phyloP scores from a whole-genome alignment of 2,888 invertebrate genomes.

The Gymnosoma rotundatum region DNA sequence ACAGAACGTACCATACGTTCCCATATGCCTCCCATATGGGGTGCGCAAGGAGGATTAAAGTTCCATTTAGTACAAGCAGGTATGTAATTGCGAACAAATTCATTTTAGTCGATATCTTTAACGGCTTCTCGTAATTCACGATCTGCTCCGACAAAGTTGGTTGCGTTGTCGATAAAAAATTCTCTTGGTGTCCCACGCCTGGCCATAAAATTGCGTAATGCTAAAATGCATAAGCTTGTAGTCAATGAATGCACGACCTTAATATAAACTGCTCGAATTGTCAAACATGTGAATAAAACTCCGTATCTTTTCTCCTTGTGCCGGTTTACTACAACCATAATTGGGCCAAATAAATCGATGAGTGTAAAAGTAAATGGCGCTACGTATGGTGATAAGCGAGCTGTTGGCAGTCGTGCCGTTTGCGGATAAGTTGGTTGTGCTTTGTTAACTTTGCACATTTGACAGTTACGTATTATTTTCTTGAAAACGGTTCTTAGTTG shows the following conservation, averaged over 20 bases:
- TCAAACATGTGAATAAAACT: conserved; percentile 24
- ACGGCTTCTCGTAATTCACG: not conserved
- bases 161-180: conserved; percentile 25
- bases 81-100: not conserved
- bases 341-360: conserved; percentile 26
- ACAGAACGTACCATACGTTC: no score
- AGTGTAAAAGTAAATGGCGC: conserved; percentile 28
- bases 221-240: conserved; percentile 35
- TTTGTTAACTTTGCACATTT: conserved; percentile 62
- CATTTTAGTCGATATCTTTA: not conserved
- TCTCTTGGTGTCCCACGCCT: conserved; percentile 36
- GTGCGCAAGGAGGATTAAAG: not conserved
- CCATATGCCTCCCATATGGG: no score
- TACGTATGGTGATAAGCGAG: conserved; percentile 26
- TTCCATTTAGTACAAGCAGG: not conserved
- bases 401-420: conserved; percentile 49
- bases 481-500: conserved; percentile 54
- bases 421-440: conserved; percentile 40
- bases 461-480: conserved; percentile 51
- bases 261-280: conserved; percentile 38
- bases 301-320: conserved; percentile 31
- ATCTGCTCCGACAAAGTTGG: not conserved
- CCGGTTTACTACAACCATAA: conserved; percentile 8
- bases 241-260: conserved; percentile 25
- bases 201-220: conserved; percentile 34